Base-by-base conservation (phyloP, 2,888 invertebrate genomes). In the Lasiommata megera region DNA sequence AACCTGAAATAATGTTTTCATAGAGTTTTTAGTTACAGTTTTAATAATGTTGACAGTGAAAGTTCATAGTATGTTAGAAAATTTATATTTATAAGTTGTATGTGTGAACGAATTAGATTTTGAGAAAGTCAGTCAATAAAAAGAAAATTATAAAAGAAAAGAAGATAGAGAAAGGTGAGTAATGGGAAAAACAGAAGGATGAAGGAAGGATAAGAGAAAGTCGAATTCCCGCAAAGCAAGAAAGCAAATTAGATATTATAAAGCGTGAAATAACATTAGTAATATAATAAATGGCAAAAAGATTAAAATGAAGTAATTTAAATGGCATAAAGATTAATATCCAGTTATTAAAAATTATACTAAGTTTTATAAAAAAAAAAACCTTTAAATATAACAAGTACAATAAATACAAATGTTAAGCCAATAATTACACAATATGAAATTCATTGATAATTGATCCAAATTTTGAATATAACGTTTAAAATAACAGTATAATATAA, bases 221-320 rank as follows among this genome's bases (percentile, higher is more conserved):
- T 47, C 18, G 18, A 48, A 48, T 5, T 48, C 47, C 60, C 60
- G 52, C 41, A 50, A 62, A 60, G 64, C 60, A 53, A 55, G 64
- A 23, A 50, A 54, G 53, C 50, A 53, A 52, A 54, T 6, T 73
- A 74, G 73, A 74, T 65, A 70, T 63, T 62, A 56, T 34, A 3
- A 34, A 62, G 60, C 69, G 62, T 55, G 12, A 40, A 47, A 53
- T 17, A 17, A 14, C n/a, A 36, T 23, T 23, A 23, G 23, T 2
- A 3, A 23, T 23, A 23, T 23, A 11, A 31, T 34, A 40, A n/a
- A 46, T 37, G 12, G 23, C 23, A 5, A 3, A 23, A 23, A 5
- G 23, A 23, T 23, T 3, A 5, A 23, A 23, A 23, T n/a, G n/a
- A n/a, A n/a, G n/a, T n/a, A n/a, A n/a, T n/a, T n/a, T n/a, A n/a